Base-by-base conservation (phyloP, 2,888 invertebrate genomes). In the Brachycybe producta region DNA sequence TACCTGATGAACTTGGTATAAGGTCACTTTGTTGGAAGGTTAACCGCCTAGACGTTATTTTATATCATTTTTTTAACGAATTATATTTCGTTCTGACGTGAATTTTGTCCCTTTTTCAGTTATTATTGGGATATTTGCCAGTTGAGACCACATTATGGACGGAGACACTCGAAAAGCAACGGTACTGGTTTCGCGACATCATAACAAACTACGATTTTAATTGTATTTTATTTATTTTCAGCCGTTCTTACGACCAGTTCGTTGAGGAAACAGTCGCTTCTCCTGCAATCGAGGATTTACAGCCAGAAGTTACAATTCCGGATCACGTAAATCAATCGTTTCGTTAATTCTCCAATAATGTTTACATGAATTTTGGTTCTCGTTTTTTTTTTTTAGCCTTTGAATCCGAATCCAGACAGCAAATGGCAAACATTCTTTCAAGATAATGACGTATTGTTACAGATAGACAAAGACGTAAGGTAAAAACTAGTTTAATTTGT, bases 401-500 rank as follows among this genome's bases (percentile, higher is more conserved):
- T 98, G 46, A 94, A 86, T 66, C 81, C 85, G n/a, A 87, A 85
- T 60, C 92, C 95, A 0, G 85, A 88, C 58, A 94, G 94, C 65
- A 82, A 88, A 42, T 98, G 98, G 98, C 82, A 82, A 61, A 82
- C 82, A 2, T 97, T 82, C 68, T 98, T 98, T 69, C 87, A 84
- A 66, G 97, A 98, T 67, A 98, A 98, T 67, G 94, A 97, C 70
- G 91, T 95, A 53, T 71, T 98, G 35, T 69, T 94, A 38, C 98
- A 98, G 74, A 97, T 98, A 60, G 95, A 97, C 67, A 97, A 95
- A 67, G 94, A 95, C 69, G 94, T 92, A 42, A 77, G 91, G 73
- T 73, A 38, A 15, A 38, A 11, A 11, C 7, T 13, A 7, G 17
- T 38, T 38, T 11, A 17, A 7, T 11, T 7, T n/a, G n/a, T n/a